Conservation (phyloP, 2,888 invertebrate species). For the Nezara viridula region DNA sequence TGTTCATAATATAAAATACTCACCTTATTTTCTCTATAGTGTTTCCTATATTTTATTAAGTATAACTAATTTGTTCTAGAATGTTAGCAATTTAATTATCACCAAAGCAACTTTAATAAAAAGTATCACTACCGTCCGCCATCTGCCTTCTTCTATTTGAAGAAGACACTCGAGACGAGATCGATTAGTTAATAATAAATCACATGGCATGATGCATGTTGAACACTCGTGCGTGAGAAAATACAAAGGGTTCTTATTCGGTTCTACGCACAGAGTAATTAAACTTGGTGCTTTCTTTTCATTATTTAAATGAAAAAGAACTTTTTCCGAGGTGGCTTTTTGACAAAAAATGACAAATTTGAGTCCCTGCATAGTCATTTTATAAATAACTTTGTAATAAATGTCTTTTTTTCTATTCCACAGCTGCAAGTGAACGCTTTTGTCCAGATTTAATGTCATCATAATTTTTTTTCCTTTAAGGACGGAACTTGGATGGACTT, state of each 20-base stretch:
- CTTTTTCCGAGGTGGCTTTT: not conserved
- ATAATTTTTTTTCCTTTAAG: not conserved
- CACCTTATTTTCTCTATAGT: not conserved
- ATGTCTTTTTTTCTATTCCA: constrained; percentile 25
- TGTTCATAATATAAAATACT: not conserved
- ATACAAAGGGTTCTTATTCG: constrained; percentile 22
- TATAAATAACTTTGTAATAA: not conserved
- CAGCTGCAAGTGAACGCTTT: not conserved
- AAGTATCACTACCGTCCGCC: not conserved
- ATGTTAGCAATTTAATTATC: constrained; percentile 40
- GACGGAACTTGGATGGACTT: not conserved
- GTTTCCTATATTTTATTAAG: not conserved
- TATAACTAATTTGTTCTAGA: not conserved
- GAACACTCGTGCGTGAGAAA: not conserved
- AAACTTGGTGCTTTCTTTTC: not conserved
- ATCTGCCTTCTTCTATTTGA: constrained; percentile 18
- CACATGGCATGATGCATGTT: not conserved
- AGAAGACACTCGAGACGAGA: not conserved
- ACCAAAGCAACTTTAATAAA: constrained; percentile 39
- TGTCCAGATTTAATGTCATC: not conserved
- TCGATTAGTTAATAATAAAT: not conserved
- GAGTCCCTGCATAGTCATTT: constrained; percentile 14
- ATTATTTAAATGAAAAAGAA: not conserved
- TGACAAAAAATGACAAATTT: constrained; percentile 6
- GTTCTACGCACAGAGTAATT: not conserved